Base-by-base conservation (phyloP, 2,888 invertebrate species). In the Caenorhabditis sp. region DNA sequence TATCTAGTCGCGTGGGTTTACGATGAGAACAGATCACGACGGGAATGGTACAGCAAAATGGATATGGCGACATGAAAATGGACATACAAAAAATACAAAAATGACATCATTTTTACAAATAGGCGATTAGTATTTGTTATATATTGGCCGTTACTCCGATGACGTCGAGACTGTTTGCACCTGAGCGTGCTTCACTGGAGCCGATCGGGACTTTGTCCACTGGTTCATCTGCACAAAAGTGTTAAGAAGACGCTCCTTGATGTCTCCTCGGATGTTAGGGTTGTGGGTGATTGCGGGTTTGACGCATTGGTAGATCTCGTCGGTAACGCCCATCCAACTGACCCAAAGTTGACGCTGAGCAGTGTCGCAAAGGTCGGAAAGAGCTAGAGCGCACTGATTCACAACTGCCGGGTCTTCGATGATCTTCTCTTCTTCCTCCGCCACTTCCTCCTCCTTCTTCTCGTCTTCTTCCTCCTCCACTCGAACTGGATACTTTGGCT, bases 251-350 rank as follows among this genome's bases (percentile, higher is more conserved):
- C 80, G 61, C 9, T 50, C 58, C 68, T 87, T 87, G n/a, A 71
- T 77, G 15, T 26, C 82, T 81, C 88, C 86, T 2, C 78, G 61
- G 6, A 88, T 24, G 20, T 78, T 76, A 8, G 50, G 62, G 40
- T 87, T 88, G 60, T 87, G 85, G 9, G 84, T 85, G 53, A 88
- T 85, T 5, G 87, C 70, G 8, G 81, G 82, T 61, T 85, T 87
- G 28, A 87, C 70, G 50, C 80, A 83, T 26, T 53, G 50, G 65
- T 87, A 88, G 35, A 88, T 88, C 64, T 87, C 86, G 70, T 88
- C 88, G 44, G 76, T 80, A 6, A 86, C 44, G 40, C 70, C 72
- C 32, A 87, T 87, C 70, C 85, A 85, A n/a, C 83, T 82, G 24
- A 86, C 55, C 88, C 88, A 88, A 15, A 88, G 69, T 8, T 83